Base-by-base conservation (phyloP, 2,797 vertebrate species). In the Scleropages formosus region DNA sequence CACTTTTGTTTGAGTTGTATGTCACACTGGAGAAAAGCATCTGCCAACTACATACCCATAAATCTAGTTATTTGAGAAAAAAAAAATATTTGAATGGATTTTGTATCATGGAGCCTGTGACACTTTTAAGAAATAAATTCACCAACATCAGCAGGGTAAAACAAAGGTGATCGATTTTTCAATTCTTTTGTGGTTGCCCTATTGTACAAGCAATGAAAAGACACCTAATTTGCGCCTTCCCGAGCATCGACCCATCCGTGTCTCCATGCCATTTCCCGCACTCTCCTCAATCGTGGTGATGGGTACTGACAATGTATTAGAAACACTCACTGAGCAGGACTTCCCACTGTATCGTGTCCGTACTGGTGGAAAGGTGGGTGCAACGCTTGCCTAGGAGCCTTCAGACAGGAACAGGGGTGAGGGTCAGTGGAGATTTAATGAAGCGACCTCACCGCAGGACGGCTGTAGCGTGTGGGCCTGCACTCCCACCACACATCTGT, bases 391-490 rank as follows among this genome's bases (percentile, higher is more conserved):
- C 0, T 15, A 10, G 63, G 51, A 75, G 64, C 67, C 67, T 69
- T 53, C 67, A 7, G 67, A 67, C 18, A 26, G 67, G 22, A 67
- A 60, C 24, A 31, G 74, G 53, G 20, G 15, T 44, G 64, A 44
- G 31, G 74, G 51, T 75, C 31, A 18, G 51, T 31, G 7, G 20
- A 66, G 64, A 31, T 75, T 59, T 60, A 75, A 75, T 68, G 20
- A 75, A 44, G n/a, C 27, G 20, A 39, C 15, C 44, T 60, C 64
- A 59, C 53, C 31, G 18, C 22, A 60, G 53, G 74, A 9, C 20
- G 12, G 6, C 15, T 68, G 31, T 24, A 51, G 49, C 27, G 69
- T 59, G 39, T 60, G 71, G 71, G 53, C 26, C 53, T n/a, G 16
- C 31, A 72, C 72, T 60, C 56, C 39, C 60, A 53, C 39, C 44